Conservation (phyloP, 1,140 invertebrate genomes). For the Sinella curviseta region DNA sequence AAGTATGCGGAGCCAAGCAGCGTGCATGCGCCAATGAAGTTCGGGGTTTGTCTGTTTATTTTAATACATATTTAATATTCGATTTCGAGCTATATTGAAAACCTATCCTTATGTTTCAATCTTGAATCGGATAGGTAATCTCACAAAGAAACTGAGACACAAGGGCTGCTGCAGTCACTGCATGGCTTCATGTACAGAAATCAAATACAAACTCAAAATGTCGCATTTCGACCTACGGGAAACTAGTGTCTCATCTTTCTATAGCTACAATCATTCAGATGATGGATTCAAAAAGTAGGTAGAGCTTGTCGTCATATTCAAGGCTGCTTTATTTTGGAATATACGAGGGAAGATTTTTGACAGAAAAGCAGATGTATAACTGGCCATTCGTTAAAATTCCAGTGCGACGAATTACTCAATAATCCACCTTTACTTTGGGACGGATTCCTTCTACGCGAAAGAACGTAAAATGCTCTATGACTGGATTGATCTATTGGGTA, state of each 20-base stretch:
- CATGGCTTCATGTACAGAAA: conserved; percentile 39
- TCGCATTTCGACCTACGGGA: not conserved
- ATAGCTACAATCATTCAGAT: not conserved
- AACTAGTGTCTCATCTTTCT: not conserved
- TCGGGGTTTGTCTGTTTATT: too few relatives aligned
- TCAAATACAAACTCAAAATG: conserved; percentile 5
- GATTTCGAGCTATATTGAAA: too few relatives aligned
- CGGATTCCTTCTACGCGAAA: not conserved
- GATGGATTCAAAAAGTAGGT: not conserved
- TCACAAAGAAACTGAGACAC: too few relatives aligned
- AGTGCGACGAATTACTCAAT: not conserved
- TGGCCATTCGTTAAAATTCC: not conserved
- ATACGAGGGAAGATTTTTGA: not conserved
- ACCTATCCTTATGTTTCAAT: too few relatives aligned
- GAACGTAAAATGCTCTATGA: not conserved
- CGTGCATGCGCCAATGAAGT: not conserved
- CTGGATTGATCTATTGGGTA: not conserved
- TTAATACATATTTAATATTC: too few relatives aligned
- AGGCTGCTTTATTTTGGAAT: too few relatives aligned
- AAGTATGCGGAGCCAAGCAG: not conserved
- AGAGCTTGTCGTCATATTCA: not conserved
- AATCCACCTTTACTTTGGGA: not conserved
- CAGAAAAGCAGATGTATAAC: not conserved
- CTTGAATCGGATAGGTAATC: too few relatives aligned
- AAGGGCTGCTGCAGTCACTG: conserved; percentile 35